These are phyloP conservation scores for Butorides virescens DNA, from an alignment of 2,113 vertebrate species.

Conservation along the genomic window DNA sequence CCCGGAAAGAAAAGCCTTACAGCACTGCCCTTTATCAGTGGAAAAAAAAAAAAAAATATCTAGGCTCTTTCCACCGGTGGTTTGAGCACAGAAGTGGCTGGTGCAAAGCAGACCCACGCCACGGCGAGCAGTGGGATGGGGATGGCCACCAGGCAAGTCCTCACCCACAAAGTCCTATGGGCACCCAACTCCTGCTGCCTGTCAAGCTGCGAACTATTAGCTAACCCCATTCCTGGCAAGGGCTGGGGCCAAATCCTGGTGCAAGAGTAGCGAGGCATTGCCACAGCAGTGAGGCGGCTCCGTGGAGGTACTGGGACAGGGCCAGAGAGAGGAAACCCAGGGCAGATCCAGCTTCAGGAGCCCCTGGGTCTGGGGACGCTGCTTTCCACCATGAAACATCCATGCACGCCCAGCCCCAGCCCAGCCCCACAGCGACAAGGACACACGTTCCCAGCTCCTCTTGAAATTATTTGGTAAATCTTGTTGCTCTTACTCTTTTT, in stretches of 20 bases:
- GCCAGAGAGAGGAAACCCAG: not conserved
- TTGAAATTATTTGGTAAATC: not conserved
- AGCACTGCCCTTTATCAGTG: not conserved
- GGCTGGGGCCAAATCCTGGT: conserved; percentile 20
- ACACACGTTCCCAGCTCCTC: not conserved
- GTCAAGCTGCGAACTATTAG: not conserved
- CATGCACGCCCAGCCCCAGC: accelerated
- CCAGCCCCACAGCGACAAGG: not conserved
- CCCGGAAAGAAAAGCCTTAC: conserved; percentile 33
- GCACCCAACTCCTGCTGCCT: not conserved
- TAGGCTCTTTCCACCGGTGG: not conserved
- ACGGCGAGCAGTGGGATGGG: accelerated
- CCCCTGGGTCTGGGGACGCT: not conserved
- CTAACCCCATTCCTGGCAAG: conserved; percentile 14
- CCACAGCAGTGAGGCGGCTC: conserved; percentile 5
- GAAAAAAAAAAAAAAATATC: not conserved
- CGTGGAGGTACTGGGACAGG: not conserved
- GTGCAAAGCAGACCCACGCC: accelerated
- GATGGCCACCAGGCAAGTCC: not conserved
- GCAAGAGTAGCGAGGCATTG: conserved; percentile 17
- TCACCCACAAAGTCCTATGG: not conserved
- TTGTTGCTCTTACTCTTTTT: not conserved
- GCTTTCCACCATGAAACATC: not conserved
- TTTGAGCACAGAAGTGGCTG: not conserved
- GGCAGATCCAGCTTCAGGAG: not conserved